Base-by-base conservation (phyloP, 2,888 invertebrate species). In the Megaustenia siamemsis region DNA sequence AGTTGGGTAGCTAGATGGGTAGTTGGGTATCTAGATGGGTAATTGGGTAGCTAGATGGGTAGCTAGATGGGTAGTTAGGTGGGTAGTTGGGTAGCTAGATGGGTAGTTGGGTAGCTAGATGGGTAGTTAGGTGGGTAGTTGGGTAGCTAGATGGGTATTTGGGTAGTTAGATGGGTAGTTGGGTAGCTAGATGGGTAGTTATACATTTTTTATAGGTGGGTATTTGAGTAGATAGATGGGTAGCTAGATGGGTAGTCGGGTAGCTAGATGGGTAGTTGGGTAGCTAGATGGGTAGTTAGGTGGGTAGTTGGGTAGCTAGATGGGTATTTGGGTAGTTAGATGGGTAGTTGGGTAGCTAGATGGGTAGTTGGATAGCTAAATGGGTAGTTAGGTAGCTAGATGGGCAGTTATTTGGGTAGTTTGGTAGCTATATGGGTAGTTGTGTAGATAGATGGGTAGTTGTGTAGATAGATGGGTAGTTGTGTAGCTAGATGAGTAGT, bases 291-390 rank as follows among this genome's bases (percentile, higher is more conserved):
- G 45, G 49, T 43, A 75, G 73, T 49, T 43, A 75, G 73, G 49
- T 43, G 49, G 73, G n/a, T 45, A 75, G 73, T 49, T 45, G 49
- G 73, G 49, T 45, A 75, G 73, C 45, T 45, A 75, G 73, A 75
- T 45, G 49, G 73, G 49, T 75, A 75, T 45, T 49, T 75, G 49
- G 73, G 49, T 75, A 75, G 73, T 49, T 75, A 75, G 73, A 75
- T 75, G 49, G 45, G 49, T 75, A 75, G 73, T 49, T 75, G 49
- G 73, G 49, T 75, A 66, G 32, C n/a, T n/a, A n/a, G n/a, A n/a
- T n/a, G n/a, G 66, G 32, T 66, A 66, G 66, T 32, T 66, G 32
- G 66, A 66, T 66, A 66, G 28, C 28, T 66, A 66, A 32, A 66
- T 66, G 32, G 66, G 32, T 66, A 66, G 66, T 32, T 66, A 66